phyloP scores from a whole-genome alignment of 2,797 vertebrate genomes.

The Crocidura indochinensis region DNA sequence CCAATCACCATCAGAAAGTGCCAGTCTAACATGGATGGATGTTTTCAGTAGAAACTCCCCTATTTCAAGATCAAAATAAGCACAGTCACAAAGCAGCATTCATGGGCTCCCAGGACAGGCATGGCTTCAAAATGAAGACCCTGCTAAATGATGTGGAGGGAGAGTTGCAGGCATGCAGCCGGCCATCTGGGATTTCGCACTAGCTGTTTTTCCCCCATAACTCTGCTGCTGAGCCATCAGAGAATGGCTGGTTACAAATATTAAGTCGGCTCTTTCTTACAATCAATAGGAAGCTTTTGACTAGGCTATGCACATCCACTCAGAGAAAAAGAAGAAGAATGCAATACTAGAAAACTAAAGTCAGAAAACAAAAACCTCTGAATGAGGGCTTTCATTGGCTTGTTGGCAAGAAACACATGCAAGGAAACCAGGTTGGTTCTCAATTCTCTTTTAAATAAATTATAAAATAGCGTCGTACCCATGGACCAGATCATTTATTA shows the following conservation, averaged over 20 bases:
- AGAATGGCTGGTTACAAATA: constrained; percentile 56
- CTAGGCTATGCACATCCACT: background rate
- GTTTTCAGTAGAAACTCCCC: background rate
- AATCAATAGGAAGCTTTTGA: constrained; percentile 68
- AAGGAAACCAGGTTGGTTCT: constrained; percentile 75
- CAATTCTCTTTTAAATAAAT: constrained; percentile 78
- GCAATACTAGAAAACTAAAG: constrained; percentile 55
- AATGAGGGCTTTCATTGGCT: constrained; percentile 77
- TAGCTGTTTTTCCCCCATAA: constrained; percentile 36
- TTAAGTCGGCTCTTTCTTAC: constrained; percentile 71
- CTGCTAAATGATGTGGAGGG: constrained; percentile 42
- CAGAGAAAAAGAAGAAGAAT: constrained; percentile 68
- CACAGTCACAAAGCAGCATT: constrained; percentile 51
- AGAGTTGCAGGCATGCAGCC: background rate
- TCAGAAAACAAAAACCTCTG: constrained; percentile 73
- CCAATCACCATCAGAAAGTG: background rate
- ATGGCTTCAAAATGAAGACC: constrained; percentile 62
- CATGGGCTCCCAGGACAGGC: background rate
- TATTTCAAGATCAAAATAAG: constrained; percentile 46
- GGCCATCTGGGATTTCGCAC: constrained; percentile 28
- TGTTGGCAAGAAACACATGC: constrained; percentile 73
- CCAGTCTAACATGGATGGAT: background rate
- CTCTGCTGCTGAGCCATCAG: constrained; percentile 59
- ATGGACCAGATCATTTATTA: constrained; percentile 66
- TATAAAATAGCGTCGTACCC: constrained; percentile 75